Conservation (phyloP, 2,888 invertebrate species). For the Arrhopalites spinosus region DNA sequence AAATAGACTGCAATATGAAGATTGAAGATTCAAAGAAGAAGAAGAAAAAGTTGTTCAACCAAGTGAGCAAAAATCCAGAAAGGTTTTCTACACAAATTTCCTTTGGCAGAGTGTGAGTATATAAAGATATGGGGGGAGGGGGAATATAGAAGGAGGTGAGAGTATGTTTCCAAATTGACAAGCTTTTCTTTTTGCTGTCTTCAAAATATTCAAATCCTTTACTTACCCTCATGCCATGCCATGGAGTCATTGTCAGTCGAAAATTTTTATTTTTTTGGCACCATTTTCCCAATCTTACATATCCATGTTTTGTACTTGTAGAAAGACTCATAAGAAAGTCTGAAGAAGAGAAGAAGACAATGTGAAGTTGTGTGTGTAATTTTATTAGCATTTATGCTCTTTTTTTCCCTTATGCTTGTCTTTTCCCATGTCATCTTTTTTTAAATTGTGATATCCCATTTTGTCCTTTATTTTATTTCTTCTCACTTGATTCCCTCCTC, state of each 20-base stretch:
- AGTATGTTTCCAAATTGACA: neutral
- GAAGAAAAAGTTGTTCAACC: no score
- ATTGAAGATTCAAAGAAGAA: no score
- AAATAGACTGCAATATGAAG: no score
- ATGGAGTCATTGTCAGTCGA: no score
- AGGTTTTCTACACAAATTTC: no score
- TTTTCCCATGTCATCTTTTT: neutral
- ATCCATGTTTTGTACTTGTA: neutral
- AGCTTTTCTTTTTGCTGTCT: neutral
- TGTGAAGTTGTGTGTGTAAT: constrained; percentile 7
- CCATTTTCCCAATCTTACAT: neutral
- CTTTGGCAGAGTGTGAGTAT: no score
- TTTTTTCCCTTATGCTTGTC: neutral
- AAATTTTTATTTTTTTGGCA: neutral
- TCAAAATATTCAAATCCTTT: neutral
- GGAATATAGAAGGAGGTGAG: neutral
- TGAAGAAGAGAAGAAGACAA: neutral
- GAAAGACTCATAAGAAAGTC: neutral
- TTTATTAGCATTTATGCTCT: constrained; percentile 9
- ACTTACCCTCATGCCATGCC: no score
- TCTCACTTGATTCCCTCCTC: neutral
- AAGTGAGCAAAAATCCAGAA: no score
- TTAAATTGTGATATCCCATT: neutral
- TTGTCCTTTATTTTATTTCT: neutral
- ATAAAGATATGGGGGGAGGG: neutral